phyloP scores from a whole-genome alignment of 2,797 vertebrate genomes.

The Sandelia bainsii region DNA sequence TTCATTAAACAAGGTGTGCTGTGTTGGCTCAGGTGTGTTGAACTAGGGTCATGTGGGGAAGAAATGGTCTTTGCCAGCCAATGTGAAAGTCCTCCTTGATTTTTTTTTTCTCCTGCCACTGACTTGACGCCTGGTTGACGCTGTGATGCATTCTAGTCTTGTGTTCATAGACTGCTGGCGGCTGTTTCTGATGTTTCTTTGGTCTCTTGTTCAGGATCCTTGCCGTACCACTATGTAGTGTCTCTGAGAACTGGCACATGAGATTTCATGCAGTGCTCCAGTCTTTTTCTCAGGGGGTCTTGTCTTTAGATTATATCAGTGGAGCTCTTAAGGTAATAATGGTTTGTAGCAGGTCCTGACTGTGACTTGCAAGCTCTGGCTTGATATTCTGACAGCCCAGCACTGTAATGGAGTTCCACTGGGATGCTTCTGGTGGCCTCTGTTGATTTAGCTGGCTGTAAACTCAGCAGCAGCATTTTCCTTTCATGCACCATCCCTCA shows the following conservation, averaged over 20 bases:
- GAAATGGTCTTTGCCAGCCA: not conserved
- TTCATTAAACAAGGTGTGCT: not conserved
- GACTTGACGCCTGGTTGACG: not conserved
- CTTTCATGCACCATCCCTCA: not conserved
- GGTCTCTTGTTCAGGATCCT: not conserved
- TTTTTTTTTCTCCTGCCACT: not conserved
- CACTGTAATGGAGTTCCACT: not conserved
- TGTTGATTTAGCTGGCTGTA: not conserved
- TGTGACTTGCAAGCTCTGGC: not conserved
- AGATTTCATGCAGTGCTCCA: not conserved
- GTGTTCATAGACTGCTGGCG: not conserved
- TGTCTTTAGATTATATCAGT: conserved; percentile 6
- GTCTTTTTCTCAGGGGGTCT: not conserved
- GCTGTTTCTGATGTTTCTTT: not conserved
- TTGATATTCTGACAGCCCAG: conserved; percentile 1
- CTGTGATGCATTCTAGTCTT: not conserved
- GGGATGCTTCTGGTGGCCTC: not conserved
- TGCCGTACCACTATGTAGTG: not conserved
- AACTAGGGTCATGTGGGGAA: not conserved
- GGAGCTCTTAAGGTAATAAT: not conserved
- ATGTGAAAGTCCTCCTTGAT: not conserved
- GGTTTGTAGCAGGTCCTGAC: not conserved
- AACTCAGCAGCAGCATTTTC: conserved; percentile 1
- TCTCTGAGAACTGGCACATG: not conserved
- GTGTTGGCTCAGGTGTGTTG: not conserved